These are phyloP conservation scores for Diachasmimorpha longicaudata DNA, from an alignment of 1,140 invertebrate species.

Conservation along the genomic window DNA sequence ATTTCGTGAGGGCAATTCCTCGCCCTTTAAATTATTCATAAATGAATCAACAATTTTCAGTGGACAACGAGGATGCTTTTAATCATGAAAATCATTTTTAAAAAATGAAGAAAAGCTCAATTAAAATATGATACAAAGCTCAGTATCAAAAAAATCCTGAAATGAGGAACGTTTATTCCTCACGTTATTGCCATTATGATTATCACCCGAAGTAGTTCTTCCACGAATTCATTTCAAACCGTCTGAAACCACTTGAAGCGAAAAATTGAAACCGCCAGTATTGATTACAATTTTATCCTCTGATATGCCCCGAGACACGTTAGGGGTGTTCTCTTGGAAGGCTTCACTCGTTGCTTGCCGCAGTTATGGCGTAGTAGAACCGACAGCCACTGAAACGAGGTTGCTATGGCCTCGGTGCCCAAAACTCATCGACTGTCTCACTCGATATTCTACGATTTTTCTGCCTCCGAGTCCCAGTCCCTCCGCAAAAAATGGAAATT, in stretches of 20 bases:
- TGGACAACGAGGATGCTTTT: too few species aligned
- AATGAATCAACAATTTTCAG: too few species aligned
- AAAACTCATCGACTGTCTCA: background rate
- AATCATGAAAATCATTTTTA: too few species aligned
- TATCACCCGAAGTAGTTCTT: background rate
- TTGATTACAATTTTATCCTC: background rate
- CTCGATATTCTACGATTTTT: background rate
- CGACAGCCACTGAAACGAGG: constrained; percentile 12
- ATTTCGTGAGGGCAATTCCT: too few species aligned
- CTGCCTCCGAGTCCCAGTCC: background rate
- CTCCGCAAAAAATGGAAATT: too few species aligned
- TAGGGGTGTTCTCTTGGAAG: constrained; percentile 3
- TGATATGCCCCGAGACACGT: background rate
- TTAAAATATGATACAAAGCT: too few species aligned
- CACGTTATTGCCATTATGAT: background rate
- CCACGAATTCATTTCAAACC: background rate
- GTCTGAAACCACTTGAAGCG: background rate
- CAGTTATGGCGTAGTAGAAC: background rate
- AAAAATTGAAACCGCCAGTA: background rate
- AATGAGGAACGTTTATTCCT: too few species aligned
- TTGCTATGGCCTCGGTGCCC: constrained; percentile 5
- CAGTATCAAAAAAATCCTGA: too few species aligned
- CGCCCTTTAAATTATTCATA: too few species aligned
- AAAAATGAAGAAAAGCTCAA: too few species aligned
- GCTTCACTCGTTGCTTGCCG: constrained; percentile 1